Evolutionary conservation across 2,888 invertebrate species (phyloP).

Genomic region (Artemia sinica): DNA sequence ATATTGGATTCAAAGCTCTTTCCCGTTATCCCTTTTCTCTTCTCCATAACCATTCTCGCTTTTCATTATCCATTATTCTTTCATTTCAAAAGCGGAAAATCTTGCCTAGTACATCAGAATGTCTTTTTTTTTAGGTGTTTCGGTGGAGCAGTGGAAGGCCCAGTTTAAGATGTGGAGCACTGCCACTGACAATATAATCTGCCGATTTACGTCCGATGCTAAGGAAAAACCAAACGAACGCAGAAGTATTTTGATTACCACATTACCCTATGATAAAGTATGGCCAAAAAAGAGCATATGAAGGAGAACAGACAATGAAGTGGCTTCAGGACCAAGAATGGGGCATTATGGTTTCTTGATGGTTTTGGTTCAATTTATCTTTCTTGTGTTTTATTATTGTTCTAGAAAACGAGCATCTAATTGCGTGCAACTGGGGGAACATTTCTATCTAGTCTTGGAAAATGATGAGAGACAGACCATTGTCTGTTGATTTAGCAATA

Average conservation of each 20-base stretch:
- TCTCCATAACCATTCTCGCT: no score
- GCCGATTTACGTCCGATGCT: slow-evolving; percentile 93
- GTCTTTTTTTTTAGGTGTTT: slow-evolving; percentile 50
- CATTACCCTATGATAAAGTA: slow-evolving; percentile 99
- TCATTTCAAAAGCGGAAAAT: no score
- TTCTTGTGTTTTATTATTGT: not conserved
- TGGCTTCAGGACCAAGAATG: slow-evolving; percentile 98
- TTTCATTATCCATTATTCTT: no score
- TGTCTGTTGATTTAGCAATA: no score
- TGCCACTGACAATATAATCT: slow-evolving; percentile 81
- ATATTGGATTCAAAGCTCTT: no score
- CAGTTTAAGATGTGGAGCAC: slow-evolving; percentile 99
- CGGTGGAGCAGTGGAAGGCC: slow-evolving; percentile 98
- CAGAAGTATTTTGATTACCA: slow-evolving; percentile 80
- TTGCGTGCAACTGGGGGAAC: not conserved
- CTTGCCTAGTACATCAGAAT: not conserved
- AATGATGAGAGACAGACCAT: no score
- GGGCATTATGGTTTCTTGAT: slow-evolving; percentile 91
- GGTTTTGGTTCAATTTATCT: slow-evolving; percentile 32
- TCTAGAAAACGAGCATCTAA: slow-evolving; percentile 16
- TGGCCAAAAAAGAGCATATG: slow-evolving; percentile 90
- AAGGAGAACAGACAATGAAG: slow-evolving; percentile 97
- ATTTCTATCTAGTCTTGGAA: no score
- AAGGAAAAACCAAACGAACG: slow-evolving; percentile 96
- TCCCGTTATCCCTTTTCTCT: no score